phyloP scores from a whole-genome alignment of 2,888 invertebrate species.

The Andricus quercusramuli region DNA sequence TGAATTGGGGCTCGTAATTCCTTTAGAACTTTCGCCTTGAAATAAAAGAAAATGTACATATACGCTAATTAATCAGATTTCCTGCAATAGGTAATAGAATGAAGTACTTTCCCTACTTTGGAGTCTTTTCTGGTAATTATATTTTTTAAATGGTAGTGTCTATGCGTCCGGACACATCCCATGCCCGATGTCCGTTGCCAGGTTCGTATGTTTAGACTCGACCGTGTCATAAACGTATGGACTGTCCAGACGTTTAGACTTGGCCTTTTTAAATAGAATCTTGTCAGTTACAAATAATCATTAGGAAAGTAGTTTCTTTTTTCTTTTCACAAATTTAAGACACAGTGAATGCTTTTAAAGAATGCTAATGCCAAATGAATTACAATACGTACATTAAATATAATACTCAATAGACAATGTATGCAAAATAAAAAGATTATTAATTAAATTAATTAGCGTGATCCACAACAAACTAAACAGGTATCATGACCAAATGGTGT shows the following conservation, averaged over 20 bases:
- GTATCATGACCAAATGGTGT: conserved; percentile 51
- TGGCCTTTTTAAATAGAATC: not conserved
- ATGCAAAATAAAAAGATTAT: not conserved
- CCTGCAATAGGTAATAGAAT: not conserved
- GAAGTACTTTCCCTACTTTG: not conserved
- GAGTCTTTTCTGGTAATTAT: not conserved
- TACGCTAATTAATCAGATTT: no score
- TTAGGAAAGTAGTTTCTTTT: not conserved
- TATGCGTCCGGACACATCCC: no score
- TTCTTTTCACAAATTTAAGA: not conserved
- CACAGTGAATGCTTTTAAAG: conserved; percentile 1
- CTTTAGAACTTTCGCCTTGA: no score
- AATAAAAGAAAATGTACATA: no score
- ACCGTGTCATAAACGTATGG: no score
- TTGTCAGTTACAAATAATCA: not conserved
- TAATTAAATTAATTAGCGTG: conserved; percentile 63
- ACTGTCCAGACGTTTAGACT: no score
- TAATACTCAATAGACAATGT: not conserved
- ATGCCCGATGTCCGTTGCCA: no score
- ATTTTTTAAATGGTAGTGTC: not conserved
- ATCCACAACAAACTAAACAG: conserved; percentile 74
- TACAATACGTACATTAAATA: not conserved
- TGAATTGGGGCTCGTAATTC: no score
- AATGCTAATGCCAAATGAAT: not conserved
- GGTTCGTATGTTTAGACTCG: no score